These are phyloP conservation scores for Calosoma granatense DNA, from an alignment of 1,140 invertebrate species.

Conservation along the genomic window DNA sequence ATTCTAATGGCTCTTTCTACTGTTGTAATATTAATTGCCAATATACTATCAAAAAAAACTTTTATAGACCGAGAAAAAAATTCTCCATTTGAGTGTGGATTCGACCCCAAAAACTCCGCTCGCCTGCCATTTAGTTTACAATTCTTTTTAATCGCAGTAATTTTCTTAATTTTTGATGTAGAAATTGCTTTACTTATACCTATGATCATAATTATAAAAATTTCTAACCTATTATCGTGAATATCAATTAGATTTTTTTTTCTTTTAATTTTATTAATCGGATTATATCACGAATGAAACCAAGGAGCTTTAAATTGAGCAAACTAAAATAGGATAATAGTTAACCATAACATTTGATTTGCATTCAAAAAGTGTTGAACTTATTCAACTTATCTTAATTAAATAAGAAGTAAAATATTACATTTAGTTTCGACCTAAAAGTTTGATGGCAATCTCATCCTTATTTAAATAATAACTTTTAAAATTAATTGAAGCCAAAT, in stretches of 20 bases:
- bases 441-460: too few relatives aligned
- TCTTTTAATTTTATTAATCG: constrained; percentile 43
- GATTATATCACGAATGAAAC: constrained; percentile 49
- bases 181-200: constrained; percentile 48
- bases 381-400: constrained; percentile 39
- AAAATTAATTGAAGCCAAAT: constrained; percentile 44
- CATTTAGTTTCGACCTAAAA: constrained; percentile 49
- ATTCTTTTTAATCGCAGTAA: constrained; percentile 50
- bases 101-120: constrained; percentile 42
- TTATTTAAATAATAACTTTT: constrained; percentile 36
- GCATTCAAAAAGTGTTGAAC: constrained; percentile 49
- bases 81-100: constrained; percentile 51
- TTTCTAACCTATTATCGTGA: constrained; percentile 34
- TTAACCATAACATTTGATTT: constrained; percentile 53
- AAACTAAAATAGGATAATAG: constrained; percentile 41
- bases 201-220: constrained; percentile 34
- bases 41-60: constrained; percentile 42
- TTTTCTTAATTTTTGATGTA: constrained; percentile 57
- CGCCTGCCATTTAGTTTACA: constrained; percentile 46
- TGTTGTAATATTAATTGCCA: constrained; percentile 38
- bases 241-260: constrained; percentile 36
- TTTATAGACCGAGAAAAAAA: constrained; percentile 44
- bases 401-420: constrained; percentile 44
- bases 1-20: constrained; percentile 34
- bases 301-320: constrained; percentile 48